phyloP scores from a whole-genome alignment of 2,888 invertebrate genomes.

The Amaurobius ferox region DNA sequence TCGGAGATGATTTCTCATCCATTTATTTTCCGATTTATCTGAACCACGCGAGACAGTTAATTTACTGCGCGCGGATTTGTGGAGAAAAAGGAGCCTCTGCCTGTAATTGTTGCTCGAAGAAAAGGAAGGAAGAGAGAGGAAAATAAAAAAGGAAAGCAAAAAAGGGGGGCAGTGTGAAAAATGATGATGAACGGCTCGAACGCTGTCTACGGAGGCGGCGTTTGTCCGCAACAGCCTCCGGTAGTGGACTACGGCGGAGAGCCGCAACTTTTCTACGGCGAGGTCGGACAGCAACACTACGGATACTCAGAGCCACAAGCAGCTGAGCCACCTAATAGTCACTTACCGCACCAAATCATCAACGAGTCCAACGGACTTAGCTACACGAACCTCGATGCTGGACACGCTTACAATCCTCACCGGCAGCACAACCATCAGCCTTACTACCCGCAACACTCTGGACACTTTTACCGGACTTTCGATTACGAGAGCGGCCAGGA shows the following conservation, averaged over 20 bases:
- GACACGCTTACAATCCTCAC: not conserved
- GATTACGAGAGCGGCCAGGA: conserved; percentile 15
- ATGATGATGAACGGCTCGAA: conserved; percentile 58
- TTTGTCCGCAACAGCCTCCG: conserved; percentile 56
- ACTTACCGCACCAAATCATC: conserved; percentile 70
- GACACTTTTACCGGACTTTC: conserved; percentile 19
- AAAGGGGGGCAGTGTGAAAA: conserved; percentile 29
- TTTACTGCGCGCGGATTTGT: conserved; percentile 50
- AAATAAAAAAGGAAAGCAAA: conserved; percentile 1
- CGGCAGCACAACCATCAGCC: conserved; percentile 23
- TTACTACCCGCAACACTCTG: conserved; percentile 17
- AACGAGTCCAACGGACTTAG: conserved; percentile 84
- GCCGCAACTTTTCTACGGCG: conserved; percentile 57
- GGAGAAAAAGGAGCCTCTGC: not conserved
- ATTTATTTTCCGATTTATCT: conserved; percentile 74
- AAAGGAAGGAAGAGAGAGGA: conserved; percentile 1
- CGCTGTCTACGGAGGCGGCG: conserved; percentile 68
- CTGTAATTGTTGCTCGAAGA: conserved; percentile 17
- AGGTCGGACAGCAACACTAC: conserved; percentile 48
- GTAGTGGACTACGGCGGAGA: conserved; percentile 39
- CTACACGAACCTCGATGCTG: conserved; percentile 85
- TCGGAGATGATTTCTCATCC: conserved; percentile 67
- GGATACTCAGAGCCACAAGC: conserved; percentile 15
- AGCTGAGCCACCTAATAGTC: conserved; percentile 43
- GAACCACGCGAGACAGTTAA: conserved; percentile 70